These are phyloP conservation scores for Calliscelio sp. DNA, from an alignment of 2,888 invertebrate genomes.

Conservation along the genomic window DNA sequence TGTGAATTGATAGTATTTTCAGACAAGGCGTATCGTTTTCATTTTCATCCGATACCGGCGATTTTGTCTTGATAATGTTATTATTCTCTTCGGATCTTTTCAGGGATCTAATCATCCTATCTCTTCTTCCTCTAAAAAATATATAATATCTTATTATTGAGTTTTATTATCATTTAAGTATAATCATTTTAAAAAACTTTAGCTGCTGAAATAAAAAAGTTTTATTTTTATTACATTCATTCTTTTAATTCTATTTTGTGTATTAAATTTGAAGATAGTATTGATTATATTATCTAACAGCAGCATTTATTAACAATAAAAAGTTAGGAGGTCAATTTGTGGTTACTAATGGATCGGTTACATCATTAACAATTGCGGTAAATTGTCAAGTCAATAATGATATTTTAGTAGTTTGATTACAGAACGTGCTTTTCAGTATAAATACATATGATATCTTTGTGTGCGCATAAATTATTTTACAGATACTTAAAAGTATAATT, in stretches of 20 bases:
- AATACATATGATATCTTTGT: no score
- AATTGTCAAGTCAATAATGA: neutral
- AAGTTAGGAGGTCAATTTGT: neutral
- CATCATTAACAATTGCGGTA: neutral
- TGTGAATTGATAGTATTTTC: constrained; percentile 78
- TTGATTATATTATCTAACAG: no score
- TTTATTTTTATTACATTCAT: neutral
- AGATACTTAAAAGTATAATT: no score
- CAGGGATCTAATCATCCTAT: constrained; percentile 55
- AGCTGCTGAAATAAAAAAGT: no score
- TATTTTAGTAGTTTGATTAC: no score
- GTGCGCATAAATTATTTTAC: no score
- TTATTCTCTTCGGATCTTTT: constrained; percentile 68
- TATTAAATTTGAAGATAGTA: no score
- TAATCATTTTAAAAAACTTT: neutral
- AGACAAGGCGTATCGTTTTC: constrained; percentile 74
- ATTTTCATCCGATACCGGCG: constrained; percentile 62
- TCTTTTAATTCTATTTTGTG: neutral
- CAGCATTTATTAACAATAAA: neutral
- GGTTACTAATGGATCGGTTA: neutral
- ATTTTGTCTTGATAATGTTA: constrained; percentile 78
- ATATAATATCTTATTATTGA: neutral
- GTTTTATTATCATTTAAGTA: neutral
- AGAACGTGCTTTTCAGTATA: no score
- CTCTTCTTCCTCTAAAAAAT: constrained; percentile 61